Evolutionary conservation across 2,888 invertebrate species (phyloP).

Genomic region (Limnephilus marmoratus): DNA sequence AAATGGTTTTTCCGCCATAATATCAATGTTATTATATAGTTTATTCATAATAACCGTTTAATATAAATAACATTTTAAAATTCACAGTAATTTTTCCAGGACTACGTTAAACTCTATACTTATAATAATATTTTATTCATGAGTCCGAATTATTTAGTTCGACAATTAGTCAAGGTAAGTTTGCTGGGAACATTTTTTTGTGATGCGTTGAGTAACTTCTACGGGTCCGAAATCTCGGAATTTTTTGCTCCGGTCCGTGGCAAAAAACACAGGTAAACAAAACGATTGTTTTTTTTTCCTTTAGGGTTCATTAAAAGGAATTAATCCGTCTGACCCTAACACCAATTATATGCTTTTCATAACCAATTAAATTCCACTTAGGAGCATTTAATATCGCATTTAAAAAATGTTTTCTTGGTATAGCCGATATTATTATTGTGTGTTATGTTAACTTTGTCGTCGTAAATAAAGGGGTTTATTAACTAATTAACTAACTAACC

Average conservation of each 20-base stretch:
- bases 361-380: conserved; percentile 66
- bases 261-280: conserved; percentile 49
- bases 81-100: not conserved
- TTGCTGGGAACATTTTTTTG: conserved; percentile 35
- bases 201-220: not conserved
- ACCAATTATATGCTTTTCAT: conserved; percentile 66
- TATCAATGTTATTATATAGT: not conserved
- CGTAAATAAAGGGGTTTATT: not conserved
- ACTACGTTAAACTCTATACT: not conserved
- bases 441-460: not conserved
- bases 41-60: not conserved
- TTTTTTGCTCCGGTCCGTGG: conserved; percentile 20
- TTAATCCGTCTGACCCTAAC: conserved; percentile 50
- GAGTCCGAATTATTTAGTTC: not conserved
- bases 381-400: conserved; percentile 62
- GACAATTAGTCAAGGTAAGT: not conserved
- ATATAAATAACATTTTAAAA: not conserved
- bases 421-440: not conserved
- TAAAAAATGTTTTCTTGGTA: conserved; percentile 44
- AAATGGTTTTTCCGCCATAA: not conserved
- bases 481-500: no score
- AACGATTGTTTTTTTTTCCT: conserved; percentile 42
- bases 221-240: not conserved
- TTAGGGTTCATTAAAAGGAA: conserved; percentile 61
- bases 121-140: not conserved